phyloP scores from a whole-genome alignment of 2,797 vertebrate genomes.

The Pachyuromys duprasi region DNA sequence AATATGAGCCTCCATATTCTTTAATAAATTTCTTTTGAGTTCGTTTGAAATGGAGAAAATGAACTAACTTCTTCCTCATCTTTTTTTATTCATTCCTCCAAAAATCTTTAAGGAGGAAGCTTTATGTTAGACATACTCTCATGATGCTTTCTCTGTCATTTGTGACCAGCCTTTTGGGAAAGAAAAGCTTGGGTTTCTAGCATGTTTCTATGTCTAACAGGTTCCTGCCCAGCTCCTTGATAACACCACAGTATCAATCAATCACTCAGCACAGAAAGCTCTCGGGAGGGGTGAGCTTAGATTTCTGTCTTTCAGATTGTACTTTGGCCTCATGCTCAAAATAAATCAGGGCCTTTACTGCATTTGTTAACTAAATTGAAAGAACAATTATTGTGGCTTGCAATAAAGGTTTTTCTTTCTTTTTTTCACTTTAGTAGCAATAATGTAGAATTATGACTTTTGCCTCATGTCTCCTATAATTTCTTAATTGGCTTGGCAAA shows the following conservation, averaged over 20 bases:
- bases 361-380: not conserved
- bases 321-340: not conserved
- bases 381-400: not conserved
- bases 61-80: not conserved
- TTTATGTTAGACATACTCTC: not conserved
- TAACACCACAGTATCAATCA: not conserved
- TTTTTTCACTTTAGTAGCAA: not conserved
- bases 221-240: not conserved
- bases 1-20: not conserved
- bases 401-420: not conserved
- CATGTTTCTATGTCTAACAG: not conserved
- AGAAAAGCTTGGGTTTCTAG: not conserved
- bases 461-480: not conserved
- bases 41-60: not conserved
- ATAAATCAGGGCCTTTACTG: not conserved
- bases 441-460: not conserved
- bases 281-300: not conserved
- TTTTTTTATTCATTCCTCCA: not conserved
- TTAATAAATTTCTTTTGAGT: not conserved
- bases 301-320: not conserved
- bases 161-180: not conserved
- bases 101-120: constrained; percentile 1
- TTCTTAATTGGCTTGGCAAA: constrained; percentile 37
- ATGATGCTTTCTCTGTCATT: not conserved
- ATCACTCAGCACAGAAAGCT: not conserved